Base-by-base conservation (phyloP, 2,113 vertebrate genomes). In the Suncus etruscus region DNA sequence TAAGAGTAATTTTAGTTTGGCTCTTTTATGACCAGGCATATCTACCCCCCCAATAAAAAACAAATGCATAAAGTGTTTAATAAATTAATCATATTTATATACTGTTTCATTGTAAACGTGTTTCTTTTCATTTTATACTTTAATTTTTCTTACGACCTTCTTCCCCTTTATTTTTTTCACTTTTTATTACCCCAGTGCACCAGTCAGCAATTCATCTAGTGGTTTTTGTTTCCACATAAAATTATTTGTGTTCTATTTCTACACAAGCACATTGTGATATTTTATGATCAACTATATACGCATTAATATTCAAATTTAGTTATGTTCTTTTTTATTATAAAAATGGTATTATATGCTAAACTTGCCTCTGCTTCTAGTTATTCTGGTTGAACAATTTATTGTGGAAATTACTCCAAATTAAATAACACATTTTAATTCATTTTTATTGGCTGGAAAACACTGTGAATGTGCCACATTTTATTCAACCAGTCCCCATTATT, bases 361-460 rank as follows among this genome's bases (percentile, higher is more conserved):
- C 11, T 0, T 82, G 54, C 1, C n/a, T 89, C 31, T 54, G 18
- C 2, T 11, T 75, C 20, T 63, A 79, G 16, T 20, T 79, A 91
- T 86, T 82, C 58, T 75, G 20, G 47, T 10, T 39, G 32, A 47
- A 31, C 48, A 84, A 76, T 54, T 11, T 9, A 76, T 75, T 83
- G 69, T 2, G 15, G 18, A 91, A 83, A 70, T 58, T 1, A 27
- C 65, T 54, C 72, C 15, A 86, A 70, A 73, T 74, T 45, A 72
- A 75, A 72, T 50, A 61, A 65, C 32, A 39, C 27, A 93, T 65
- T 66, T 70, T 61, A 85, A 92, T 47, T 81, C 51, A 76, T 20
- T 75, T 81, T 47, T 63, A 76, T 25, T 83, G 39, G 12, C 63
- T 63, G 39, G 1, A 89, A 89, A 89, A n/a, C 15, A 39, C 50